Conservation (phyloP, 2,888 invertebrate genomes). For the Zootermopsis nevadensis region DNA sequence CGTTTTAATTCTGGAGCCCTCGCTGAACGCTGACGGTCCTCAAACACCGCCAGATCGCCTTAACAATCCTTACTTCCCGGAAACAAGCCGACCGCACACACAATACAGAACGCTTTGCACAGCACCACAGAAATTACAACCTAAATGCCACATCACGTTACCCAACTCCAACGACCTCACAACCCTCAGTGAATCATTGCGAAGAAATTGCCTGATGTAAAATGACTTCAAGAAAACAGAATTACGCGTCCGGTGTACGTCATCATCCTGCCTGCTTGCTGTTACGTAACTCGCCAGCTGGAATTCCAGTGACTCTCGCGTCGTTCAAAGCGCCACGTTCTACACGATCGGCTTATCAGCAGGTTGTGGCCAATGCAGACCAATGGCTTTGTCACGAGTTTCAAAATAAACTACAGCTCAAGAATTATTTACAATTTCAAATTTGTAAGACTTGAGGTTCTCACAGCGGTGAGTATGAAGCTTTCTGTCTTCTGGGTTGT, state of each 20-base stretch:
- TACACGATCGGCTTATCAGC: too few relatives aligned
- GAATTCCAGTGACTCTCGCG: not conserved
- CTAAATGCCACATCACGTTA: not conserved
- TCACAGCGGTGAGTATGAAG: too few relatives aligned
- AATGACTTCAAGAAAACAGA: not conserved
- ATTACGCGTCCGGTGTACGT: conserved; percentile 11
- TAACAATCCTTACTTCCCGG: not conserved
- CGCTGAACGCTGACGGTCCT: too few relatives aligned
- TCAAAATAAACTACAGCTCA: too few relatives aligned
- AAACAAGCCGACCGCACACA: not conserved
- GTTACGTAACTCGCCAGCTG: not conserved
- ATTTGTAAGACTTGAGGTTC: too few relatives aligned
- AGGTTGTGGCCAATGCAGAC: too few relatives aligned
- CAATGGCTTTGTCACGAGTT: too few relatives aligned
- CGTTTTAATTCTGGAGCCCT: not conserved
- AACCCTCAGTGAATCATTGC: not conserved
- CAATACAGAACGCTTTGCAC: not conserved
- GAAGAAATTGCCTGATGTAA: not conserved
- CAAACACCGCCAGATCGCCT: not conserved
- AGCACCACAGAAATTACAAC: not conserved
- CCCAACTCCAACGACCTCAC: not conserved
- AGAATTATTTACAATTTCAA: too few relatives aligned
- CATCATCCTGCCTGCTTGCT: not conserved
- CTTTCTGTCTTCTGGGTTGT: too few relatives aligned
- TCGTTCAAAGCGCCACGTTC: too few relatives aligned